phyloP scores from a whole-genome alignment of 2,113 vertebrate species.

The Tautogolabrus adspersus region DNA sequence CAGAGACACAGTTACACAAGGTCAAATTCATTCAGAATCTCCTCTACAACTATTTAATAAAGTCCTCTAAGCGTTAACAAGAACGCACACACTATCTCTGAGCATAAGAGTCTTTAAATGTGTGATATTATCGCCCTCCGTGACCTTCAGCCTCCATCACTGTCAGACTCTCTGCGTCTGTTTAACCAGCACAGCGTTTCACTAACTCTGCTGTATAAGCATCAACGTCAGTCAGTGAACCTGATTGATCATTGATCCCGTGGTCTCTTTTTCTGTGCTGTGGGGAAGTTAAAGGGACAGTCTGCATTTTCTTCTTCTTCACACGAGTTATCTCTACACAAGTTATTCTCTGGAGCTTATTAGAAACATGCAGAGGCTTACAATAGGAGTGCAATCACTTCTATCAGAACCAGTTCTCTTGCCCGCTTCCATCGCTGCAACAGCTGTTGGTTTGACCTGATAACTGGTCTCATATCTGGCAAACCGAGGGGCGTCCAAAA shows the following conservation, averaged over 20 bases:
- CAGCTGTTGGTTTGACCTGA: too few species aligned
- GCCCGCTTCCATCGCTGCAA: too few species aligned
- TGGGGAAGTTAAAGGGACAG: background rate
- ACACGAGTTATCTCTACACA: slow-evolving; percentile 6
- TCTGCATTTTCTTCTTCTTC: background rate
- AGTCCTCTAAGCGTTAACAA: too few species aligned
- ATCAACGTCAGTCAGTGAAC: background rate
- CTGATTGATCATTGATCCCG: slow-evolving; percentile 44
- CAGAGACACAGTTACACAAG: background rate
- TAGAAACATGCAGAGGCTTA: too few species aligned
- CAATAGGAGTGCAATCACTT: too few species aligned
- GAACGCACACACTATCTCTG: too few species aligned
- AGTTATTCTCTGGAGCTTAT: too few species aligned
- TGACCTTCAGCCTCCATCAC: slow-evolving; percentile 12
- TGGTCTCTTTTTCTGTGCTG: background rate
- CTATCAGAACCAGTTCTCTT: too few species aligned
- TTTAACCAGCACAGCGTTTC: background rate
- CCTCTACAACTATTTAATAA: too few species aligned
- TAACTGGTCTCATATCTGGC: too few species aligned
- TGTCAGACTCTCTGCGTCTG: background rate
- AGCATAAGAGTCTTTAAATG: background rate
- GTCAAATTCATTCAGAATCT: too few species aligned
- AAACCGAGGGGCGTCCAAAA: too few species aligned
- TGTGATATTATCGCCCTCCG: background rate
- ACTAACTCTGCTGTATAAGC: slow-evolving; percentile 17